These are phyloP conservation scores for Zaprionus lineosus DNA, from an alignment of 2,888 invertebrate species.

Conservation along the genomic window DNA sequence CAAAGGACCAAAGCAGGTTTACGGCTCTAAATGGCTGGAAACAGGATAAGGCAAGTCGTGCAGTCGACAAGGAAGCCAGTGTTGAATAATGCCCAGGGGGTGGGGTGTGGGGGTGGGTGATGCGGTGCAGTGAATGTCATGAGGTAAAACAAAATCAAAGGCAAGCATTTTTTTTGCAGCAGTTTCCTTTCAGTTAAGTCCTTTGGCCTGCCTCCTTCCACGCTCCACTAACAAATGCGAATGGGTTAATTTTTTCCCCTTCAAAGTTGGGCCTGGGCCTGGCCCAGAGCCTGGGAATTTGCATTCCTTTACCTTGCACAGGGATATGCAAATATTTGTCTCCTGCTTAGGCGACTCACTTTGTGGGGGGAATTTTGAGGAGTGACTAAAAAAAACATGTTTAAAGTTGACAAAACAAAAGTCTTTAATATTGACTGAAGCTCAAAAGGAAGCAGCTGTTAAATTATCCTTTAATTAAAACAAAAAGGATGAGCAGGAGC, in stretches of 20 bases:
- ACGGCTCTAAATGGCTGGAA: conserved; percentile 23
- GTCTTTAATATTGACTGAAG: too few species aligned
- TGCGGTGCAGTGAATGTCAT: conserved; percentile 57
- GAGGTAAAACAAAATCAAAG: conserved; percentile 37
- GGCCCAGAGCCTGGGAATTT: conserved; percentile 23
- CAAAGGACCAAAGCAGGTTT: conserved; percentile 19
- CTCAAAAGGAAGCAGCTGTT: too few species aligned
- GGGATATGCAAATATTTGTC: conserved; percentile 14
- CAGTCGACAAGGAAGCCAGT: conserved; percentile 58
- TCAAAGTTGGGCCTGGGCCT: too few species aligned
- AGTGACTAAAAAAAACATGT: too few species aligned
- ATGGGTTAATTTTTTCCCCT: conserved; percentile 48
- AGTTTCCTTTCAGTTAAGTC: conserved; percentile 26
- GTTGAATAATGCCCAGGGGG: conserved; percentile 30
- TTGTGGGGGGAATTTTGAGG: too few species aligned
- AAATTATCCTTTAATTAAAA: too few species aligned
- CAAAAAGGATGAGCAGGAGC: too few species aligned
- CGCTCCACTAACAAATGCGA: conserved; percentile 19
- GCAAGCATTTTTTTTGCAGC: conserved; percentile 41
- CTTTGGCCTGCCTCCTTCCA: conserved; percentile 8
- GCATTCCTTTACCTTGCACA: conserved; percentile 8
- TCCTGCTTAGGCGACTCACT: not conserved
- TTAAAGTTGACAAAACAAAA: too few species aligned
- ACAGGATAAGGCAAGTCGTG: conserved; percentile 70
- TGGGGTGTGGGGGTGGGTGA: conserved; percentile 6